Conservation (phyloP, 2,113 vertebrate species). For the Chloroceryle aenea region DNA sequence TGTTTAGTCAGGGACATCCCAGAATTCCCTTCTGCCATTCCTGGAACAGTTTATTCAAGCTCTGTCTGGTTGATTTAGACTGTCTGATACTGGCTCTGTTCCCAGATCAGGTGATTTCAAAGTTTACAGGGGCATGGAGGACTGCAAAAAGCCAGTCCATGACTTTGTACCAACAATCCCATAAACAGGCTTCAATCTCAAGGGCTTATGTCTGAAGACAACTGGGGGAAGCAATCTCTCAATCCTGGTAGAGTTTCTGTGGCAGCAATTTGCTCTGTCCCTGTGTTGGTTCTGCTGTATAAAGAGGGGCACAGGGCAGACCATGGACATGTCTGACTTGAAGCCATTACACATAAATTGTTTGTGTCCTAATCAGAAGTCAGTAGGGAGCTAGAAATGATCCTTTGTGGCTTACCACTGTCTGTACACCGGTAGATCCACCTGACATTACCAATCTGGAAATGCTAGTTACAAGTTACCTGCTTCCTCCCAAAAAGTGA, state of each 20-base stretch:
- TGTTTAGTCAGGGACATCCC: neutral
- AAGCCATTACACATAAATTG: neutral
- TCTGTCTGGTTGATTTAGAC: neutral
- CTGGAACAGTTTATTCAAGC: constrained; percentile 1
- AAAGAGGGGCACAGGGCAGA: neutral
- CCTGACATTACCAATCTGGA: neutral
- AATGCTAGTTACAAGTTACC: neutral
- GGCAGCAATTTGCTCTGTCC: neutral
- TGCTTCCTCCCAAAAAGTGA: rapidly evolving
- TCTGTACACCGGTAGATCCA: neutral
- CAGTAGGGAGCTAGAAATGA: neutral
- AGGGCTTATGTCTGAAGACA: neutral
- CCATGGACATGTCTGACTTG: neutral
- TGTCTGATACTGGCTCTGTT: neutral
- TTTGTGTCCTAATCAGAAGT: neutral
- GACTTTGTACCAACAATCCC: neutral
- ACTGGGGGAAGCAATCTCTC: neutral
- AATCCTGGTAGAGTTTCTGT: neutral
- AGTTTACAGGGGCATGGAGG: neutral
- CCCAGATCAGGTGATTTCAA: neutral
- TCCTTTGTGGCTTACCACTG: neutral
- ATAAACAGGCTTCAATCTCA: neutral
- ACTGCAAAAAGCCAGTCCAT: neutral
- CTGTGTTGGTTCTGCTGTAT: neutral
- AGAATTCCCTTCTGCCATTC: neutral